These are phyloP conservation scores for Grallaria varia DNA, from an alignment of 2,113 vertebrate species.

Conservation along the genomic window DNA sequence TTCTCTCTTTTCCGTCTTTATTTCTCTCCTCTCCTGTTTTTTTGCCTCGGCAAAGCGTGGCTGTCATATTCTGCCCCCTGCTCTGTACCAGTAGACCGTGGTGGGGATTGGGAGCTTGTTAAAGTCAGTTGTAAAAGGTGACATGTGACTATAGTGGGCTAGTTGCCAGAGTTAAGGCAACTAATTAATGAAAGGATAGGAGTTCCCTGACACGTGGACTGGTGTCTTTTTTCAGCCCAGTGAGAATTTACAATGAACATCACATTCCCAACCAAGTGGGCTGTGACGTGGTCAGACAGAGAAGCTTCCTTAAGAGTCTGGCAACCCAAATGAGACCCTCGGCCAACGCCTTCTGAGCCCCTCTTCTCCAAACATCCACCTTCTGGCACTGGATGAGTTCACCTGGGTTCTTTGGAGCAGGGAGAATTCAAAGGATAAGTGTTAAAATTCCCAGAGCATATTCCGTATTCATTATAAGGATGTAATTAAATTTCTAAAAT, in stretches of 20 bases:
- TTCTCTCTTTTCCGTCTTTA: background rate
- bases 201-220: background rate
- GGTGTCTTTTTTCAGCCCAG: background rate
- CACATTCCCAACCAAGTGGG: accelerated
- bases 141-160: no score
- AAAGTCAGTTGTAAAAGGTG: background rate
- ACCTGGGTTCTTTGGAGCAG: background rate
- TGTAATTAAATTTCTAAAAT: background rate
- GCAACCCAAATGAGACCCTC: background rate
- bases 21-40: background rate
- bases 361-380: background rate
- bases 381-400: accelerated
- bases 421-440: background rate
- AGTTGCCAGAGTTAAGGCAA: background rate
- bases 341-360: background rate
- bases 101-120: background rate
- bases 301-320: background rate
- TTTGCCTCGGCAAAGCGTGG: background rate
- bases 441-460: background rate
- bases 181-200: background rate
- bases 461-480: background rate
- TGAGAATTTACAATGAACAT: background rate
- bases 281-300: background rate
- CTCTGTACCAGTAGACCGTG: background rate
- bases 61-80: background rate